Conservation (phyloP, 2,888 invertebrate species). For the Lasius platythorax region DNA sequence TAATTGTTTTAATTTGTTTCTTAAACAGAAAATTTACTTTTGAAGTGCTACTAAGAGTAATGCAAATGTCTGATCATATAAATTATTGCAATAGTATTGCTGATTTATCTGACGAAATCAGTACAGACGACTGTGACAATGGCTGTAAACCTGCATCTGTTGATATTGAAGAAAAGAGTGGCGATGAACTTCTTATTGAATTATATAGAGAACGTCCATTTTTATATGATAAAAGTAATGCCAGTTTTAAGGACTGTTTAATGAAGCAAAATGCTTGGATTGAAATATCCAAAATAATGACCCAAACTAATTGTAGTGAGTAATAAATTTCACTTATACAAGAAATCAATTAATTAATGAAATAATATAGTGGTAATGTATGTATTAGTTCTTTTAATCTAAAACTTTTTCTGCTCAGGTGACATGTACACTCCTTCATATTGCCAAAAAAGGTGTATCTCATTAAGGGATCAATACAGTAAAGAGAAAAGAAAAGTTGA, state of each 20-base stretch:
- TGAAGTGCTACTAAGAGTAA: too few relatives aligned
- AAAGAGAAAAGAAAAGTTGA: not conserved
- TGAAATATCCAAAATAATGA: not conserved
- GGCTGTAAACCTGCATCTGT: not conserved
- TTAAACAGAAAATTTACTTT: too few relatives aligned
- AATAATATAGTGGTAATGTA: not conserved
- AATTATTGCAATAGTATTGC: not conserved
- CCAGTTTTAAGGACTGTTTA: too few relatives aligned
- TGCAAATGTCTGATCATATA: not conserved
- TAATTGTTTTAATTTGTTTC: too few relatives aligned
- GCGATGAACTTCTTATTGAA: too few relatives aligned
- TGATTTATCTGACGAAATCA: not conserved
- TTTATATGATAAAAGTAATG: not conserved
- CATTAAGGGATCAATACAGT: not conserved
- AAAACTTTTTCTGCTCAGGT: not conserved
- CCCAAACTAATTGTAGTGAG: not conserved
- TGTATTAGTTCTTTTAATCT: not conserved
- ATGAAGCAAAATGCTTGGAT: too few relatives aligned
- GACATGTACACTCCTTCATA: slow-evolving; percentile 7
- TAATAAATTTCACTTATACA: slow-evolving; percentile 1
- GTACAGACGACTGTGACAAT: not conserved
- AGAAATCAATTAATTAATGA: slow-evolving; percentile 1
- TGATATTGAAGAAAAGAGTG: not conserved
- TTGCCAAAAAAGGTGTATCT: slow-evolving; percentile 2
- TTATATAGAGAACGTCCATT: not conserved